Evolutionary conservation across 1,140 invertebrate genomes (phyloP).

Genomic region (Coptotermes formosanus): DNA sequence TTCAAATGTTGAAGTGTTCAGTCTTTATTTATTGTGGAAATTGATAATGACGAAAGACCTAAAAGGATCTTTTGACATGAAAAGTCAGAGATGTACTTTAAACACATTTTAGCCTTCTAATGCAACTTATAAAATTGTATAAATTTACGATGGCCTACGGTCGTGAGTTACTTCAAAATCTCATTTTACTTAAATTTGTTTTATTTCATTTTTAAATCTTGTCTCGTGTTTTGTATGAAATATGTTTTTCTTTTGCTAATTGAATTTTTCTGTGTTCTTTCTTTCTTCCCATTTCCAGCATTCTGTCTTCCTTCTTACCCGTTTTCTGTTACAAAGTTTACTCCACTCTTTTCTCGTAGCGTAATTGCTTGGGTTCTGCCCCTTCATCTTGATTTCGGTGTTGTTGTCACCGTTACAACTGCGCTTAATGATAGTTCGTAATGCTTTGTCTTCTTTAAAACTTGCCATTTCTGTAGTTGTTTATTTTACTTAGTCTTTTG

Average conservation of each 20-base stretch:
- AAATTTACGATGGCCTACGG: background rate
- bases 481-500: background rate
- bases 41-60: too few relatives aligned
- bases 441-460: constrained; percentile 7
- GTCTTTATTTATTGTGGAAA: too few relatives aligned
- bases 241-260: background rate
- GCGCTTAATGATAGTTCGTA: constrained; percentile 2
- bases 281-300: background rate
- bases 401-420: background rate
- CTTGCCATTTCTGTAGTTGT: background rate
- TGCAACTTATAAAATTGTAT: background rate
- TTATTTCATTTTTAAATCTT: background rate
- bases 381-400: constrained; percentile 1
- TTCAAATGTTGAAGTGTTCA: background rate
- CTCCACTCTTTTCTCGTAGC: background rate
- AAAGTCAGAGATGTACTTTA: too few relatives aligned
- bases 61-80: too few relatives aligned
- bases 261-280: background rate
- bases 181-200: background rate
- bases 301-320: background rate
- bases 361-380: background rate
- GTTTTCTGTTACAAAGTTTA: background rate
- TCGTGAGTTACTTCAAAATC: background rate
- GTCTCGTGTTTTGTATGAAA: background rate
- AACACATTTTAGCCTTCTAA: background rate